phyloP scores from a whole-genome alignment of 2,113 vertebrate species.

The Stomatorhinus ivindoensis region DNA sequence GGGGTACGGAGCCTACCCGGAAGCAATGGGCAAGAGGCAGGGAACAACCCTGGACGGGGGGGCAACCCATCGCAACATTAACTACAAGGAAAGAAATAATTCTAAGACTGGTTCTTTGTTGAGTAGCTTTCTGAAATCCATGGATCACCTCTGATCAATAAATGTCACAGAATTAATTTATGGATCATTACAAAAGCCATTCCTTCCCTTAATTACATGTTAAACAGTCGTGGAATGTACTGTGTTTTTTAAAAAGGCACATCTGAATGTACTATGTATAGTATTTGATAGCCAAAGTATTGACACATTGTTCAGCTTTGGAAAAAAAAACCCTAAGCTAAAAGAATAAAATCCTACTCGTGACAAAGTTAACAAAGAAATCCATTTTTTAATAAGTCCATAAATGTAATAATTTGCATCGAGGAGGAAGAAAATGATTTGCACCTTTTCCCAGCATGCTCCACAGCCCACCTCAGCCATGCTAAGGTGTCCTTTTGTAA shows the following conservation, averaged over 20 bases:
- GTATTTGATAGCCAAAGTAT: slow-evolving; percentile 5
- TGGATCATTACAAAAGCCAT: not conserved
- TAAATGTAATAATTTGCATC: slow-evolving; percentile 12
- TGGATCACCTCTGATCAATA: not conserved
- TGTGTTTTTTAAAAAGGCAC: not conserved
- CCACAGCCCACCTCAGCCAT: not conserved
- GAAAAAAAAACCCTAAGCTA: not conserved
- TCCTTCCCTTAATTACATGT: not conserved
- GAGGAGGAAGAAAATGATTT: slow-evolving; percentile 26
- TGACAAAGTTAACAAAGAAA: not conserved
- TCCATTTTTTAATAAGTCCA: not conserved
- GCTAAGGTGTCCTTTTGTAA: not conserved
- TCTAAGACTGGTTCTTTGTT: no score
- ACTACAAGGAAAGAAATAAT: no score
- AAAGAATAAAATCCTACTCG: not conserved
- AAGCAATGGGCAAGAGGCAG: no score
- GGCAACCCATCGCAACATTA: no score
- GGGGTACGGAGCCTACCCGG: no score
- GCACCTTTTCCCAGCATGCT: slow-evolving; percentile 37
- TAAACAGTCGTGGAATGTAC: not conserved
- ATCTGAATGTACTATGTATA: not conserved
- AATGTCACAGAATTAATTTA: not conserved
- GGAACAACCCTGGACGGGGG: no score
- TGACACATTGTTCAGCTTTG: not conserved
- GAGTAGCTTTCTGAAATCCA: not conserved